Evolutionary conservation across 30 jellyfish, hydroid and myxozoan genomes (phyloP).

Genomic region (Pelagia noctiluca): DNA sequence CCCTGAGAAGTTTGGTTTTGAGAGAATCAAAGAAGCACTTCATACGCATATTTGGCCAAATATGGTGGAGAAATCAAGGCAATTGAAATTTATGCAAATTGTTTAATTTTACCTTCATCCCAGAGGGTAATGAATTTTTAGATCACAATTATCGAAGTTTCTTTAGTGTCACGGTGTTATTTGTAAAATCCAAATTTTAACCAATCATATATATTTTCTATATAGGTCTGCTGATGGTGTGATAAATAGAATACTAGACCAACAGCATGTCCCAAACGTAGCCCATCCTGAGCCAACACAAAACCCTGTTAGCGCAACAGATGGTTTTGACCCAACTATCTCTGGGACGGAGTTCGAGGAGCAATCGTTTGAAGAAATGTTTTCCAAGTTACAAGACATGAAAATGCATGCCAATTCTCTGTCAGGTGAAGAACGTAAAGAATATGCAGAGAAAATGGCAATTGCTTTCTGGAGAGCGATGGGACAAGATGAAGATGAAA

Average conservation of each 20-base stretch:
- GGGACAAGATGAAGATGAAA: constrained; percentile 89
- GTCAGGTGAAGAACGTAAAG: constrained; percentile 78
- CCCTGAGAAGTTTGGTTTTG: constrained; percentile 83
- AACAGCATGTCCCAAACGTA: no score
- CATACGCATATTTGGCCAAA: constrained; percentile 87
- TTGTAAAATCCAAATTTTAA: no score
- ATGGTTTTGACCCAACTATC: background rate
- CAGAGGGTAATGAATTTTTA: no score
- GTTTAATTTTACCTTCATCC: background rate
- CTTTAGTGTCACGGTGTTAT: no score
- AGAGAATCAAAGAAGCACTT: constrained; percentile 78
- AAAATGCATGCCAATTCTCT: constrained; percentile 68
- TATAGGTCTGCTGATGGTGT: no score
- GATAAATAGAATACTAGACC: no score
- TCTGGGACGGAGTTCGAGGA: constrained; percentile 61
- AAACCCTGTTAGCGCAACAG: no score
- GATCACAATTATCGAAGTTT: no score
- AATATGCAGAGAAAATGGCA: constrained; percentile 89
- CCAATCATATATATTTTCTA: no score
- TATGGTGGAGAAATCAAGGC: constrained; percentile 35
- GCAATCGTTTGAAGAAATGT: constrained; percentile 80
- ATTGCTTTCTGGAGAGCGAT: constrained; percentile 95
- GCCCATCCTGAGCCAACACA: no score
- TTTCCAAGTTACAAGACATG: constrained; percentile 80
- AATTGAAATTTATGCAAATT: background rate